Conservation (phyloP, 1,140 invertebrate species). For the Drosophila nannoptera region DNA sequence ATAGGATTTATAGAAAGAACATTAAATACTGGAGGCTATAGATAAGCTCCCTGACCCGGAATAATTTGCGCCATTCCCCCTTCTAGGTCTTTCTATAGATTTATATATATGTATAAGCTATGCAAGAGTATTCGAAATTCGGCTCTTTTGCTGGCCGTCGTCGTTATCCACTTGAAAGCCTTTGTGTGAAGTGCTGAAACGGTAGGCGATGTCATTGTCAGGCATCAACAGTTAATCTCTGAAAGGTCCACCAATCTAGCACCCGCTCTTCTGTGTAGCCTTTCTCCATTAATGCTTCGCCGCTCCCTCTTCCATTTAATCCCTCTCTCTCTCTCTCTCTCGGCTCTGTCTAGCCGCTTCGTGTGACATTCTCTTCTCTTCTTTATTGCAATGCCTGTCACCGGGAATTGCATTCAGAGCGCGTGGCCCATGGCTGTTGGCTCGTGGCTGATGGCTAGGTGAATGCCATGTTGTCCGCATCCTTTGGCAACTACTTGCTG, state of each 20-base stretch:
- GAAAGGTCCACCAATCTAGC: slow-evolving; percentile 53
- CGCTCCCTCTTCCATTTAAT: not conserved
- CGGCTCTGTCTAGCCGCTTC: slow-evolving; percentile 1
- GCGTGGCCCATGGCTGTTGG: slow-evolving; percentile 14
- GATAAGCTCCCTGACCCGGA: no score
- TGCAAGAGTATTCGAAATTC: not conserved
- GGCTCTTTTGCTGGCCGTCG: not conserved
- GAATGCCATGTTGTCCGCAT: slow-evolving; percentile 16
- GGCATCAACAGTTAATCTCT: slow-evolving; percentile 66
- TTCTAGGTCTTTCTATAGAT: no score
- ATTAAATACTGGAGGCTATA: no score
- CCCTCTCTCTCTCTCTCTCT: not conserved
- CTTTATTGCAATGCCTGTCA: slow-evolving; percentile 71
- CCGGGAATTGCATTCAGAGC: slow-evolving; percentile 52
- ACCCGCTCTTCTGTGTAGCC: slow-evolving; percentile 36
- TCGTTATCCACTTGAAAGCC: not conserved
- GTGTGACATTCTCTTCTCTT: slow-evolving; percentile 31
- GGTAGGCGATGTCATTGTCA: slow-evolving; percentile 46
- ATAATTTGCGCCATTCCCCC: no score
- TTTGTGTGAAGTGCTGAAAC: slow-evolving; percentile 36
- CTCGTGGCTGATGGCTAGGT: slow-evolving; percentile 40
- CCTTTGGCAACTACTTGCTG: slow-evolving; percentile 49
- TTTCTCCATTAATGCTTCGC: slow-evolving; percentile 44
- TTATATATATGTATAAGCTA: no score
- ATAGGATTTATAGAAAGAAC: not conserved